Conservation (phyloP, 2,113 vertebrate species). For the Larimichthys polyactis region DNA sequence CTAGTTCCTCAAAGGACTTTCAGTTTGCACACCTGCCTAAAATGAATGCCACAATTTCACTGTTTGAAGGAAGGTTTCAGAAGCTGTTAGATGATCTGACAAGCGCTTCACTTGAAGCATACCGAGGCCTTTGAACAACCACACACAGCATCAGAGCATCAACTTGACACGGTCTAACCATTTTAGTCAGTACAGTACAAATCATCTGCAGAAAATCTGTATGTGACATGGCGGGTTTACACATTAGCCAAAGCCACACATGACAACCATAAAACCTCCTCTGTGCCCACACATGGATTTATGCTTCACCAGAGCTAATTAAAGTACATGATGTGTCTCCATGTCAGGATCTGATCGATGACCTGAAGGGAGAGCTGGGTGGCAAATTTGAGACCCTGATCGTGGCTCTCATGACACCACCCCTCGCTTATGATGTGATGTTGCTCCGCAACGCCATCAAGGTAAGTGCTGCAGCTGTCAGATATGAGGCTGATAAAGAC, state of each 20-base stretch:
- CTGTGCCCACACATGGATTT: neutral
- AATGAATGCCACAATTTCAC: no score
- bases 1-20: neutral
- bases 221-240: neutral
- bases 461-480: slow-evolving; percentile 76
- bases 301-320: neutral
- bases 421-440: slow-evolving; percentile 87
- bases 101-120: neutral
- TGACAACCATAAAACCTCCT: neutral
- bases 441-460: slow-evolving; percentile 91
- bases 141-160: neutral
- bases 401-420: slow-evolving; percentile 90
- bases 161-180: neutral
- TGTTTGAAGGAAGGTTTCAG: neutral
- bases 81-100: neutral
- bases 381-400: slow-evolving; percentile 95
- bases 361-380: slow-evolving; percentile 92
- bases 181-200: neutral
- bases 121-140: slow-evolving; percentile 3
- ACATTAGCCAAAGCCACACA: neutral
- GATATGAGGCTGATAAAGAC: neutral
- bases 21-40: no score
- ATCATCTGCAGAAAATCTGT: slow-evolving; percentile 1
- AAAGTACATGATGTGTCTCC: neutral
- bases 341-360: slow-evolving; percentile 88